phyloP scores from a whole-genome alignment of 2,797 vertebrate genomes.

The Gobio occitaniae region DNA sequence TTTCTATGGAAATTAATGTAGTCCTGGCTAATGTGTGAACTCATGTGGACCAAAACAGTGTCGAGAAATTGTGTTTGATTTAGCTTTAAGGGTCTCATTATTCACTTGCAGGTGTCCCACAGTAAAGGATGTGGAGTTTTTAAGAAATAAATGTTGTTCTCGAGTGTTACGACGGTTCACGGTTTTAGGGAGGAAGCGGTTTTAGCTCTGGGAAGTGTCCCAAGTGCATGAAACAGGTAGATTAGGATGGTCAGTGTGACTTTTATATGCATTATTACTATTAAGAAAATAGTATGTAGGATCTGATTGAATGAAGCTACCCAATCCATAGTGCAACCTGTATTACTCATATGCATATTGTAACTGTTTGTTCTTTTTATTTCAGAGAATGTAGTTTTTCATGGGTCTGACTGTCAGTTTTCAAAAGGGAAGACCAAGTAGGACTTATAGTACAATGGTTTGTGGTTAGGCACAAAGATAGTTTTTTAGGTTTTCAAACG shows the following conservation, averaged over 20 bases:
- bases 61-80: slow-evolving; percentile 34
- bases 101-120: neutral
- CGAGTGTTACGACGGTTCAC: neutral
- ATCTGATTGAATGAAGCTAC: slow-evolving; percentile 14
- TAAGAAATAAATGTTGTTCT: slow-evolving; percentile 10
- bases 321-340: slow-evolving; percentile 43
- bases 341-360: slow-evolving; percentile 51
- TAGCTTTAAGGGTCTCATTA: slow-evolving; percentile 24
- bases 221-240: neutral
- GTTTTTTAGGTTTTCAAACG: slow-evolving; percentile 18
- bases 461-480: neutral
- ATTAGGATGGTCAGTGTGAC: slow-evolving; percentile 2
- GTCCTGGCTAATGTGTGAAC: slow-evolving; percentile 40
- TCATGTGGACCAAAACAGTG: slow-evolving; percentile 57
- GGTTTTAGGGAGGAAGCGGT: slow-evolving; percentile 4
- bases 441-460: neutral
- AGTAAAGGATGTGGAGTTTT: neutral
- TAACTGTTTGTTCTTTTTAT: slow-evolving; percentile 23
- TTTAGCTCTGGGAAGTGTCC: slow-evolving; percentile 18
- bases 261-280: slow-evolving; percentile 13
- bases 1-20: slow-evolving; percentile 27
- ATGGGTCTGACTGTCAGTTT: slow-evolving; percentile 9
- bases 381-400: neutral
- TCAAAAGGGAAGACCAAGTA: slow-evolving; percentile 22
- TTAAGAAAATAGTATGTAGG: slow-evolving; percentile 7